These are phyloP conservation scores for Sphyrna mokarran DNA, from an alignment of 2,113 vertebrate species.

Conservation along the genomic window DNA sequence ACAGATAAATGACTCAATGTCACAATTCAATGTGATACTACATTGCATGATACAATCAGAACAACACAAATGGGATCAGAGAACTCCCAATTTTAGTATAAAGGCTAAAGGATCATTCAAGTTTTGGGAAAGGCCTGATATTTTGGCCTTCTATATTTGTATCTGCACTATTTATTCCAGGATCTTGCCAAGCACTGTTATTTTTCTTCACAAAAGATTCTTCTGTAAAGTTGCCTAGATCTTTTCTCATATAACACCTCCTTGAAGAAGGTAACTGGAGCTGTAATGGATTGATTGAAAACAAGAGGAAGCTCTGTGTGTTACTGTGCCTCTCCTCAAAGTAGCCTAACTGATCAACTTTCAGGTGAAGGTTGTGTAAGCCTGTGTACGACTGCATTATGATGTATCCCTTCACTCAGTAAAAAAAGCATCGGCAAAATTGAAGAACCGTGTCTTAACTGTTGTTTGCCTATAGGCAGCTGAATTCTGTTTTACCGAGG, in stretches of 20 bases:
- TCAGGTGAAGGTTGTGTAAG: neutral
- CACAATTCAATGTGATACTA: neutral
- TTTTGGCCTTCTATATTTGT: neutral
- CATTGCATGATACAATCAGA: no score
- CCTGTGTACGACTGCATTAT: constrained; percentile 31
- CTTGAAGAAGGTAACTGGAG: constrained; percentile 35
- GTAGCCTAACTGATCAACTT: neutral
- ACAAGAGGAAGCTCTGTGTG: constrained; percentile 11
- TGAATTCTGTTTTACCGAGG: neutral
- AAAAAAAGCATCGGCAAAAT: neutral
- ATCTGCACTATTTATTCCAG: constrained; percentile 23
- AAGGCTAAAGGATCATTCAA: neutral
- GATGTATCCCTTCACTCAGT: neutral
- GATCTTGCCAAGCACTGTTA: neutral
- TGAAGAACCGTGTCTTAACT: neutral
- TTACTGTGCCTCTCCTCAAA: constrained; percentile 9
- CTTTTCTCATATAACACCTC: neutral
- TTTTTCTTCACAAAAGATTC: constrained; percentile 6
- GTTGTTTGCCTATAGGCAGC: neutral
- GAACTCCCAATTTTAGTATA: neutral
- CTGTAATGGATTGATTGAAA: neutral
- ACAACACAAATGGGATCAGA: neutral
- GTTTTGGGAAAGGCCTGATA: neutral
- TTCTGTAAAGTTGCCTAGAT: constrained; percentile 1
- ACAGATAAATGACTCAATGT: neutral